Evolutionary conservation across 2,113 vertebrate species (phyloP), one percentile per base, ranked within the genome.

Genomic region (Myocastor coypus): DNA sequence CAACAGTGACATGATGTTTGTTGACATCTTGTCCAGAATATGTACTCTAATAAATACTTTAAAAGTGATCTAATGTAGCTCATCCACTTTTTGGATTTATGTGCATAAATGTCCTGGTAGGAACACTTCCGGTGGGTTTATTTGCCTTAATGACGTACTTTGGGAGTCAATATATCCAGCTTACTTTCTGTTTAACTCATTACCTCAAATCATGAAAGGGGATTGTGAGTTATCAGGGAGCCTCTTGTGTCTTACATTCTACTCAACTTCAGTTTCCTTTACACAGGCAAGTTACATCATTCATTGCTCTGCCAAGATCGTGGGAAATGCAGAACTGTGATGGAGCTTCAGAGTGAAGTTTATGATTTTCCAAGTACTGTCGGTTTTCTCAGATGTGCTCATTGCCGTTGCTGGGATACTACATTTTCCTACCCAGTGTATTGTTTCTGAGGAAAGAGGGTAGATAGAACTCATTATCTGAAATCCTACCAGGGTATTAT

Each of bases 401-500:
- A 11, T 28, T 69, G 3, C 4, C 40, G 8, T 32, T 37, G 42
- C 22, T 42, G 42, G 20, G 7, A 30, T 83, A 37, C 87, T 20
- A 5, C 34, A 16, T 12, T 93, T 57, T 69, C 66, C 30, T 11
- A 42, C 8, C 73, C 30, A 66, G 46, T 75, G 7, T n/a, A n/a
- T 37, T 57, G 69, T 83, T 81, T 90, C 37, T 64, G 50, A 87
- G 63, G 63, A 78, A 84, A 55, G 55, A 17, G 20, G 32, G 3
- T 69, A 66, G 30, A 68, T 61, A 83, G 87, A 77, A 91, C 77
- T 63, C 52, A 95, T 64, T 57, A 55, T 55, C 37, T 89, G 68
- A 89, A 61, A 95, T 83, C 78, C 88, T 92, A 64, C 46, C 46
- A 91, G 46, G 16, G n/a, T 92, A 40, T 95, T 34, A 83, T 93